Evolutionary conservation across 2,888 invertebrate species (phyloP).

Genomic region (Pristionchus arcanus): DNA sequence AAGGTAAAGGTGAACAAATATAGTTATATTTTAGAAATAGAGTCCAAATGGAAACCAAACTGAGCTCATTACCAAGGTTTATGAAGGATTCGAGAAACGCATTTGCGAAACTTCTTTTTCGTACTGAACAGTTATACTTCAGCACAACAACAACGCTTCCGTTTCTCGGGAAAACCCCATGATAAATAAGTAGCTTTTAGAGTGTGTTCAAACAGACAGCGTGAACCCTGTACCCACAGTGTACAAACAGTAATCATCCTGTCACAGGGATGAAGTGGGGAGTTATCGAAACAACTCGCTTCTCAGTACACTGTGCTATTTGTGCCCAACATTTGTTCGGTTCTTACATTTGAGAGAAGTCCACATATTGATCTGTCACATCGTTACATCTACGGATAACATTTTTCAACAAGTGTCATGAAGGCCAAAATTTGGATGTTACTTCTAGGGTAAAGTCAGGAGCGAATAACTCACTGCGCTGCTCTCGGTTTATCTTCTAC

Average conservation of each 20-base stretch:
- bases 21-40: background rate
- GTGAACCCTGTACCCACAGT: slow-evolving; percentile 14
- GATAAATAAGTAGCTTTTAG: no score
- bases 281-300: background rate
- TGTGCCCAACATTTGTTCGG: background rate
- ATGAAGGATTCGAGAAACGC: background rate
- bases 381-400: no score
- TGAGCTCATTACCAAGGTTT: rapidly evolving
- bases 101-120: background rate
- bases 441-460: background rate
- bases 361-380: no score
- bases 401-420: background rate
- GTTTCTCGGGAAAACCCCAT: background rate
- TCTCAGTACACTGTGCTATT: background rate
- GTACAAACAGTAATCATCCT: background rate
- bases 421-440: no score
- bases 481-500: slow-evolving; percentile 39
- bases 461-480: slow-evolving; percentile 10
- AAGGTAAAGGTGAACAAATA: background rate
- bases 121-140: background rate
- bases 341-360: background rate
- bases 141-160: background rate
- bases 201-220: background rate
- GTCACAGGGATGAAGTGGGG: background rate
- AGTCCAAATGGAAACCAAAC: background rate